phyloP scores from a whole-genome alignment of 2,113 vertebrate species.

The Scopus umbretta region DNA sequence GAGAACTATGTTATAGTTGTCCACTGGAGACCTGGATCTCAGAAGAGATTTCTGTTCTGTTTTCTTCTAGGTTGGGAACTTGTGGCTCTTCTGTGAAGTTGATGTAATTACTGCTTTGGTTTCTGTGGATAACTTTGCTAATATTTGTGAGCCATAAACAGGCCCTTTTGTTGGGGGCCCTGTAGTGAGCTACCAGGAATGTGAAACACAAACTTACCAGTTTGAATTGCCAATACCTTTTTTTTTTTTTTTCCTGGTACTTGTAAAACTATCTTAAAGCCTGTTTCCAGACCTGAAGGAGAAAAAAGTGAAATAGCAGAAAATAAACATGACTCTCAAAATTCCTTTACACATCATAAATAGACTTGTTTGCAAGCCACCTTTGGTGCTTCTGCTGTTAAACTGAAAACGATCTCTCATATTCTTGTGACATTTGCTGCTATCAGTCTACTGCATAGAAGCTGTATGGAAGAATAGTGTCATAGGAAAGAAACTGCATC shows the following conservation, averaged over 20 bases:
- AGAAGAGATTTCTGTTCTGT: neutral
- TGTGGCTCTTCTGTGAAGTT: neutral
- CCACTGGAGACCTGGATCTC: neutral
- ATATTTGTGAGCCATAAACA: neutral
- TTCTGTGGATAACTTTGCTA: neutral
- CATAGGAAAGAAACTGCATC: neutral
- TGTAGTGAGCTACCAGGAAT: neutral
- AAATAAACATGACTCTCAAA: neutral
- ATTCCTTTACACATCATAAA: neutral
- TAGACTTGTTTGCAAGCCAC: neutral
- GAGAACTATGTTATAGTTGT: neutral
- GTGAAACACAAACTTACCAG: neutral
- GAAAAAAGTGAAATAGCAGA: neutral
- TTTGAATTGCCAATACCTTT: neutral
- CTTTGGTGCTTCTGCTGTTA: neutral
- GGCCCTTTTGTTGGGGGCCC: neutral
- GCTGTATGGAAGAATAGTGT: neutral
- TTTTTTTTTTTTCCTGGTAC: neutral
- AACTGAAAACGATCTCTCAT: neutral
- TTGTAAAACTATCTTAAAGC: neutral
- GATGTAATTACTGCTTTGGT: neutral
- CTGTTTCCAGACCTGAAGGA: neutral
- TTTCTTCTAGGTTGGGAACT: neutral
- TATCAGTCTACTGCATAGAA: neutral
- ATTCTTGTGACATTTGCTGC: neutral